A percentile compares a stretch with the other conserved stretches of the same genome.
Conservation (phyloP, 2,888 invertebrate genomes). For the Psylliodes chrysocephalus region DNA sequence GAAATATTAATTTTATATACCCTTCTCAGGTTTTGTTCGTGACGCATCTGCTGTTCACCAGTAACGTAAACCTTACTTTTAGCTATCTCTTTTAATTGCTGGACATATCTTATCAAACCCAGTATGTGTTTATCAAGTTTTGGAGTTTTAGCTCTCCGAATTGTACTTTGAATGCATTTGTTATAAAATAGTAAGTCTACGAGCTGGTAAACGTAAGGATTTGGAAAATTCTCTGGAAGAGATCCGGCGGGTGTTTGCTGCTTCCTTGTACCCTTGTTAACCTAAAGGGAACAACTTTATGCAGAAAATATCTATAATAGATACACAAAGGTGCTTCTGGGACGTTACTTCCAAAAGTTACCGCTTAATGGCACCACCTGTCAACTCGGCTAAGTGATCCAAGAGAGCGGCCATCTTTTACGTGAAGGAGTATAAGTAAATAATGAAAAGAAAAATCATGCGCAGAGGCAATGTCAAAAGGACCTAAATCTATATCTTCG, state of each 20-base stretch:
- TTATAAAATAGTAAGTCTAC: slow-evolving; percentile 47
- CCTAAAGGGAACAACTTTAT: too few relatives aligned
- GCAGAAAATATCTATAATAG: too few relatives aligned
- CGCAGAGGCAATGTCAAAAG: too few relatives aligned
- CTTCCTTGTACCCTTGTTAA: background rate
- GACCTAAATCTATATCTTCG: too few relatives aligned
- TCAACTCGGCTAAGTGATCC: too few relatives aligned
- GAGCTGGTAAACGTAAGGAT: slow-evolving; percentile 43
- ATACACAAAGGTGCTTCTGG: too few relatives aligned
- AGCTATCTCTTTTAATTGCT: slow-evolving; percentile 40
- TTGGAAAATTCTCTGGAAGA: slow-evolving; percentile 24
- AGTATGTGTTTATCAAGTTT: slow-evolving; percentile 28
- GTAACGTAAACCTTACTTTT: slow-evolving; percentile 46
- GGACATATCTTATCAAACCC: slow-evolving; percentile 30
- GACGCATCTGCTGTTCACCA: slow-evolving; percentile 47
- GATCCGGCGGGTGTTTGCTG: background rate
- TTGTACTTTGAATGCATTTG: slow-evolving; percentile 39
- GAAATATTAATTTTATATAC: slow-evolving; percentile 49
- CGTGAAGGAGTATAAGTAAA: too few relatives aligned
- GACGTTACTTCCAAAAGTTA: too few relatives aligned
- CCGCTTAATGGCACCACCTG: too few relatives aligned
- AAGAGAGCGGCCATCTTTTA: too few relatives aligned
- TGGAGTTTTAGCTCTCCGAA: slow-evolving; percentile 9
- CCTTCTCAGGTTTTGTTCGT: slow-evolving; percentile 47
- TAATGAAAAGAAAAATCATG: too few relatives aligned